Conservation (phyloP, 2,797 vertebrate species). For the Alectoris magna region DNA sequence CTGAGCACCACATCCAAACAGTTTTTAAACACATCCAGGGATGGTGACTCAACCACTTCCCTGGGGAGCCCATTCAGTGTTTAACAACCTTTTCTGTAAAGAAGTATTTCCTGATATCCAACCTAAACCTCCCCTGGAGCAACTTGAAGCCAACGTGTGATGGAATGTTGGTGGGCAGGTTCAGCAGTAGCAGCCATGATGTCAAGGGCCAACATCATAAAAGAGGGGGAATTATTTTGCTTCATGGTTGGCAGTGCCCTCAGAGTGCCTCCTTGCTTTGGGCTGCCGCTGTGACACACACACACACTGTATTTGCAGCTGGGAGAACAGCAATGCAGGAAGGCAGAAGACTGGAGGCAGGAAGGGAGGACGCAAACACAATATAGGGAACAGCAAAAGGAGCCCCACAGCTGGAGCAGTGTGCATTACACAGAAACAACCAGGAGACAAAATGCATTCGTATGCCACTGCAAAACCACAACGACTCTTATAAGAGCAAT, state of each 20-base stretch:
- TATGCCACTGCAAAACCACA: accelerated
- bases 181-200: too few species aligned
- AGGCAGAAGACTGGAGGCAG: neutral
- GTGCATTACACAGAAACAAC: neutral
- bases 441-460: accelerated
- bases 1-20: too few species aligned
- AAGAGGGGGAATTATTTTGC: neutral
- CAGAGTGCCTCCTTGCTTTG: neutral
- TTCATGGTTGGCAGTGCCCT: neutral
- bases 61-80: too few species aligned
- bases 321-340: accelerated
- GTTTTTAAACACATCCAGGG: too few species aligned
- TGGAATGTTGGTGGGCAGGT: too few species aligned
- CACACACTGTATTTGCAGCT: accelerated
- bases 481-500: neutral
- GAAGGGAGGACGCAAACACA: neutral
- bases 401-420: accelerated
- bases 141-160: too few species aligned
- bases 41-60: too few species aligned
- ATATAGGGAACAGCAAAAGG: accelerated
- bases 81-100: too few species aligned
- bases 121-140: too few species aligned
- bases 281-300: neutral
- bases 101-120: too few species aligned
- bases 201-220: too few species aligned